phyloP scores from a whole-genome alignment of 37 sponge, comb jelly and placozoan genomes.

The Ianthella basta region DNA sequence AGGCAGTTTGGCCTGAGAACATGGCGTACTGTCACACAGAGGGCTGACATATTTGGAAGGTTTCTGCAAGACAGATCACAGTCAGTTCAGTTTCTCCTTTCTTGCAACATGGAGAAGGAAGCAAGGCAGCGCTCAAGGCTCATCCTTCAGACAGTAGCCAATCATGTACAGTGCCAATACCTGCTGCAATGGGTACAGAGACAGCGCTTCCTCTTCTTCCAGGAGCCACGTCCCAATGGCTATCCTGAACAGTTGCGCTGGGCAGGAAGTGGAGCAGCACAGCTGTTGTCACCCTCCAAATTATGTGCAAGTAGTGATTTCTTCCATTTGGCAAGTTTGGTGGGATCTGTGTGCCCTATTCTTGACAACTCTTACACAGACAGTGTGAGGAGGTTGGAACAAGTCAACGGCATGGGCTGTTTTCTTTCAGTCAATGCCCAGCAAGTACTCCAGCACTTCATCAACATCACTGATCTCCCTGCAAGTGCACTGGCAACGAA shows the following conservation, averaged over 20 bases:
- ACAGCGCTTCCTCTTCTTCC: constrained; percentile 32
- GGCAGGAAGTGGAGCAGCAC: constrained; percentile 21
- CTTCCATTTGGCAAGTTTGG: neutral
- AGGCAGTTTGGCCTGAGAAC: constrained; percentile 40
- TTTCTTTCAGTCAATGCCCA: neutral
- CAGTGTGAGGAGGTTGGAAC: neutral
- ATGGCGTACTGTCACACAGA: constrained; percentile 31
- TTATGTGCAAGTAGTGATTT: neutral
- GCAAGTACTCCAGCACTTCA: constrained; percentile 2
- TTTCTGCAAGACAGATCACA: constrained; percentile 34
- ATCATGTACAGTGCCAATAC: neutral
- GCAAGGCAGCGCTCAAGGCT: neutral
- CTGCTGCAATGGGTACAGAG: neutral
- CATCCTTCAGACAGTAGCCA: neutral
- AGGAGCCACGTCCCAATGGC: constrained; percentile 9
- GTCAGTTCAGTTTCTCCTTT: constrained; percentile 4
- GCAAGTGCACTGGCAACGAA: neutral
- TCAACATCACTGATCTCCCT: neutral
- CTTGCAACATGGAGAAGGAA: neutral
- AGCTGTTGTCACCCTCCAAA: neutral
- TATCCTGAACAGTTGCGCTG: constrained; percentile 34
- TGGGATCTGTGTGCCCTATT: constrained; percentile 44
- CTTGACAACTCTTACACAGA: neutral
- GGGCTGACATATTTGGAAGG: neutral
- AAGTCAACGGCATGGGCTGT: no score